Percentiles rank a stretch among this genome's conserved stretches.
phyloP scores from a whole-genome alignment of 2,113 vertebrate genomes.

The Alethe diademata region DNA sequence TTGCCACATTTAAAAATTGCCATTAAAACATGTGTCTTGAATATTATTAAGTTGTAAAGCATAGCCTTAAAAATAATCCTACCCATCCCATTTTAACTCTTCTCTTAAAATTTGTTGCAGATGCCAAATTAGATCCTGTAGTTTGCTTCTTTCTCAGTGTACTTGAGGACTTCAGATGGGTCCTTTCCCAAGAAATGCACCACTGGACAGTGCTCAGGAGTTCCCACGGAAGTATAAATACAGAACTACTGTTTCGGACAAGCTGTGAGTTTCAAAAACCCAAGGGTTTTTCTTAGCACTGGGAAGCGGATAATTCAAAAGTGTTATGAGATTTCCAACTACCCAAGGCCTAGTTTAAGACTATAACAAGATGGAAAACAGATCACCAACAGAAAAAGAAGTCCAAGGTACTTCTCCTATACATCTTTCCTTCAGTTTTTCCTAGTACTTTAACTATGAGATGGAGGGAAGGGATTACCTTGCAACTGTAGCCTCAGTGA shows the following conservation, averaged over 20 bases:
- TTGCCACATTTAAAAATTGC: neutral
- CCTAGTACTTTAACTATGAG: neutral
- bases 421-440: neutral
- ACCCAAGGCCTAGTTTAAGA: neutral
- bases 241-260: neutral
- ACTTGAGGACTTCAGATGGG: neutral
- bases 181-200: neutral
- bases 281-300: neutral
- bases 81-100: neutral
- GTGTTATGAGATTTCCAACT: neutral
- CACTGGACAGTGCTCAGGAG: neutral
- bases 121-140: neutral
- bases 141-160: neutral
- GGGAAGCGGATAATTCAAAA: neutral
- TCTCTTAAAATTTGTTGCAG: neutral
- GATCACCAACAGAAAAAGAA: neutral
- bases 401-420: neutral
- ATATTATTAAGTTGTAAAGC: neutral
- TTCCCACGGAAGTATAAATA: neutral
- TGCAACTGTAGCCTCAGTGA: neutral
- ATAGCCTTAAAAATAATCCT: neutral
- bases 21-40: neutral
- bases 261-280: neutral
- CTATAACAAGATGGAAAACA: neutral
- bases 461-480: neutral